Evolutionary conservation across 2,888 invertebrate genomes (phyloP), one percentile per base, ranked within the genome.

Genomic region (Chymomyza caudatula): DNA sequence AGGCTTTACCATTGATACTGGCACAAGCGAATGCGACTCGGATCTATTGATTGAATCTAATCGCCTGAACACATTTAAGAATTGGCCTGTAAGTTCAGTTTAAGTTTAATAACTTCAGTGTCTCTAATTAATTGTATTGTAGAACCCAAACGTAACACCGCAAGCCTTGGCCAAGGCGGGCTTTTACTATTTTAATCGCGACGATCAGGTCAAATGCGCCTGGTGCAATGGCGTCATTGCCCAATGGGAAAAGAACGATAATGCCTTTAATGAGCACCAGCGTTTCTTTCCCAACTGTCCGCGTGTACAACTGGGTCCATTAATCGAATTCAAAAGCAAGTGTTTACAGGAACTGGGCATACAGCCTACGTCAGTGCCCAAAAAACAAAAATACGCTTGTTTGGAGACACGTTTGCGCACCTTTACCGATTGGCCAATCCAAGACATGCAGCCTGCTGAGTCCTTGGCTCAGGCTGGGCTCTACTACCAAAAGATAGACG

Each of bases 381-480:
- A 93, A 66, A 93, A 94, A 85, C 93, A 94, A 0, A 92, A 93
- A 74, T 94, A 93, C 87, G 92, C 94, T 0, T 94, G 95, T 0
- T 90, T 94, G 6, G 94, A 95, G 65, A 91, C 93, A 1, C 92
- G 97, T 29, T 88, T 96, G 47, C 92, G 92, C 43, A 94, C 95
- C 2, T 97, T 94, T 89, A 87, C 85, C n/a, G 91, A 91, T 63
- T 98, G 97, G 97, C 96, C 97, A 0, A 92, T 93, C 2, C 91
- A 93, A 66, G 91, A 95, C 19, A 92, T 93, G 20, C 97, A 97
- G 89, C 94, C 93, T 0, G 96, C 97, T 0, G 92, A 94, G 67
- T 92, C 93, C 6, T 90, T 98, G 63, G 95, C 97, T 0, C 94
- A 94, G 62, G 97, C 98, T 19, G 98, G 98, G 3, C 97, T 98